phyloP scores from a whole-genome alignment of 2,113 vertebrate species.

The Forbesichthys agassizii region DNA sequence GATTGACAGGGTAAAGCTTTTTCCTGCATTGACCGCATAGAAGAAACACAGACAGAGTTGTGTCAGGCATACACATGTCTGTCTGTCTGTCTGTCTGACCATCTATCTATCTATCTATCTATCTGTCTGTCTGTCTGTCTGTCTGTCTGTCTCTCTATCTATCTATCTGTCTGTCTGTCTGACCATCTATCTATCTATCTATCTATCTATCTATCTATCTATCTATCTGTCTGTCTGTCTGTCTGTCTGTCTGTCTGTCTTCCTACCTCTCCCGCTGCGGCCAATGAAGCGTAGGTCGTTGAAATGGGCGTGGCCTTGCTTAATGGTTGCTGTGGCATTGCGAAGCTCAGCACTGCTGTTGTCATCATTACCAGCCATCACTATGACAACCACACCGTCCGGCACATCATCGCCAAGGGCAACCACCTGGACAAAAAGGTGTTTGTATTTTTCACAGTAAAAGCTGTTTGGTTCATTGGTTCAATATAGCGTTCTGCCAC shows the following conservation, averaged over 20 bases:
- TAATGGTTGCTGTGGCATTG: slow-evolving; percentile 94
- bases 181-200: too few relatives aligned
- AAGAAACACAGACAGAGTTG: not conserved
- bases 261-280: slow-evolving; percentile 93
- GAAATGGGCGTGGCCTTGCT: slow-evolving; percentile 94
- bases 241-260: not conserved
- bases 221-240: too few relatives aligned
- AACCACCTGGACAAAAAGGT: slow-evolving; percentile 78
- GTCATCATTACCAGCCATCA: slow-evolving; percentile 98
- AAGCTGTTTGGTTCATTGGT: too few relatives aligned
- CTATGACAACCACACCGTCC: slow-evolving; percentile 92
- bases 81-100: not conserved
- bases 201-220: too few relatives aligned
- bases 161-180: not conserved
- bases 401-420: slow-evolving; percentile 91
- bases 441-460: too few relatives aligned
- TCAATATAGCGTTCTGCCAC: too few relatives aligned
- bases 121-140: slow-evolving; percentile 67
- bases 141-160: slow-evolving; percentile 54
- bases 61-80: not conserved
- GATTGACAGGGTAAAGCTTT: slow-evolving; percentile 65
- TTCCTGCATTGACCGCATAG: slow-evolving; percentile 36
- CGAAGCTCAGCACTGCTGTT: slow-evolving; percentile 96
- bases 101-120: slow-evolving; percentile 68
- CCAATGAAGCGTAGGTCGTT: slow-evolving; percentile 97